A percentile compares a stretch with the other conserved stretches of the same genome.
phyloP scores from a whole-genome alignment of 2,888 invertebrate species.

The Ryuthela nishihirai region DNA sequence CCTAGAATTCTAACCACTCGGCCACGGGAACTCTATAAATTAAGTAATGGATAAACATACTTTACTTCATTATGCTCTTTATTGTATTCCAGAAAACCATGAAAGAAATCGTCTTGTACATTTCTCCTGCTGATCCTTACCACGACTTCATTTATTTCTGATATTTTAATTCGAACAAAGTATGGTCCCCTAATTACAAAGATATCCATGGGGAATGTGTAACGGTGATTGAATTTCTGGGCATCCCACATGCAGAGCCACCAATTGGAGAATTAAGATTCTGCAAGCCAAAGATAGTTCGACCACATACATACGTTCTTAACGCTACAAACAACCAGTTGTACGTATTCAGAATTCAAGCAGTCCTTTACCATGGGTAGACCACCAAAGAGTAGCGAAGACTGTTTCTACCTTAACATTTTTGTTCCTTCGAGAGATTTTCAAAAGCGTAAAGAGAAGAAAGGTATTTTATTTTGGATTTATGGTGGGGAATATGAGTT shows the following conservation, averaged over 20 bases:
- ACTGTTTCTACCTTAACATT: slow-evolving; percentile 27
- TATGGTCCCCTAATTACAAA: neutral
- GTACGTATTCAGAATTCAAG: slow-evolving; percentile 3
- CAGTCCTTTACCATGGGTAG: slow-evolving; percentile 4
- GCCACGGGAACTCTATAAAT: too few species aligned
- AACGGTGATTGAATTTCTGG: slow-evolving; percentile 2
- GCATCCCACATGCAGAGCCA: slow-evolving; percentile 12
- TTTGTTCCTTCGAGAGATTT: neutral
- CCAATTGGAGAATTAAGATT: slow-evolving; percentile 8
- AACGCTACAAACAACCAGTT: neutral
- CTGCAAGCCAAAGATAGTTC: neutral
- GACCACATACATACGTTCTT: neutral
- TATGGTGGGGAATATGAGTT: slow-evolving; percentile 14
- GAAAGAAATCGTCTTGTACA: too few species aligned
- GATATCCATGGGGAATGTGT: too few species aligned
- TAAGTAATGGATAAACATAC: too few species aligned
- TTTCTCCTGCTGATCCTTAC: too few species aligned
- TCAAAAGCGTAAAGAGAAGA: neutral
- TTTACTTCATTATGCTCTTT: too few species aligned
- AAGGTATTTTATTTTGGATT: slow-evolving; percentile 19
- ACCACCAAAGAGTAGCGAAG: slow-evolving; percentile 1
- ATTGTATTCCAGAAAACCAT: too few species aligned
- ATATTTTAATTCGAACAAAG: too few species aligned
- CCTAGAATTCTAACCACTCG: too few species aligned
- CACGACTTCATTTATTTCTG: too few species aligned